Evolutionary conservation across 2,888 invertebrate genomes (phyloP), one percentile per base, ranked within the genome.

Genomic region (Plagodis dolabraria): DNA sequence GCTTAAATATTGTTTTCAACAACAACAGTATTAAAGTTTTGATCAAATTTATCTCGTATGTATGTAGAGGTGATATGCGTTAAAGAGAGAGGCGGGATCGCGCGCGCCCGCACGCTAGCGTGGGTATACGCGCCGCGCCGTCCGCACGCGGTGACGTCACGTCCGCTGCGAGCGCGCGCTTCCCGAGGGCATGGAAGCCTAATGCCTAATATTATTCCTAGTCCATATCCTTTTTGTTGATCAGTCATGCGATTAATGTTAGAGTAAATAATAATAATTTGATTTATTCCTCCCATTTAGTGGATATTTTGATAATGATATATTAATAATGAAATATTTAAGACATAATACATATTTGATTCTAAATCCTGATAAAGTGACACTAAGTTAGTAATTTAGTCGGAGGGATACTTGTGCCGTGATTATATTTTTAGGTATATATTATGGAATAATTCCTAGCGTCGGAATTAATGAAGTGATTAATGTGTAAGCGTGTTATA

Each of bases 401-500:
- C 92, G 92, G 92, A 92, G 92, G 92, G 92, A 92, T 92, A 92
- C 92, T 92, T 92, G 92, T 92, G 93, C 92, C 92, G 92, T 92
- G 92, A 92, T 92, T 92, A 92, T 92, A 92, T 92, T 92, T 92
- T 92, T 92, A 92, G 92, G 92, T 92, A 92, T 92, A 92, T 92
- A 92, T 92, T 92, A 91, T 90, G 85, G 90, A 86, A 89, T 92
- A 92, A 92, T 92, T 92, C 92, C 92, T 92, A 92, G 92, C 92
- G 92, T 92, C 92, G 92, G 92, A 92, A 92, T 92, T 90, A 91
- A 92, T 87, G 87, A 92, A 91, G 92, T 92, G 92, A 92, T 89
- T 92, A 92, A 92, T 89, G 90, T 92, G 92, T 92, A 92, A 92
- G 92, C 88, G 92, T 91, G 92, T 92, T 92, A 92, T 92, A 92